Evolutionary conservation across 2,113 vertebrate species (phyloP), one percentile per base, ranked within the genome.

Genomic region (Eptesicus fuscus): DNA sequence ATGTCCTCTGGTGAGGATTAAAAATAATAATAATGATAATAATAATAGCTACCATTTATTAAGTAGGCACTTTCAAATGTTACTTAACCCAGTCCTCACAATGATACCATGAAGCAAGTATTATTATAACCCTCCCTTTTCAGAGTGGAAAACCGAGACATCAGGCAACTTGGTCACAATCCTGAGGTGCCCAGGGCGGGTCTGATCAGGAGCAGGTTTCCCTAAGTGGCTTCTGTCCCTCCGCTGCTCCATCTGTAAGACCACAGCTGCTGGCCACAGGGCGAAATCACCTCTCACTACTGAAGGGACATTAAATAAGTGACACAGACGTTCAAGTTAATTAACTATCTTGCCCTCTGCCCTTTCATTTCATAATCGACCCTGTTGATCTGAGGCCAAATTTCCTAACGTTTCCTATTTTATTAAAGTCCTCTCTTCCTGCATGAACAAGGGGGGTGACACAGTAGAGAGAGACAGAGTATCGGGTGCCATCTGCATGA

Each of bases 351-450:
- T 8, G 14, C 67, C n/a, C 42, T 25, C 37, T 69, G 61, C 42
- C 56, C 84, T 93, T 86, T 86, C 30, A 14, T 69, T 96, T 76
- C 53, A 78, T 56, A 63, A 70, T 37, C n/a, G 63, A 9, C 40
- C 22, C 23, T 70, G 37, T 76, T 85, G 78, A 79, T 83, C 70
- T 76, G 23, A 63, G 28, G 42, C 16, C n/a, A 25, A 18, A 61
- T 88, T 84, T 93, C 59, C 67, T 86, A 61, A n/a, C 40, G 56
- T 47, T 73, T 84, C 32, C n/a, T 40, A 18, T 79, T 49, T 83
- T 87, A 79, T 89, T 85, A 2, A 83, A 59, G 56, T 37, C 40
- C 14, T 87, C n/a, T 79, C 88, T 95, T 92, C 25, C 42, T 70
- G 32, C 28, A n/a, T 28, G 3, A 4, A 18, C 0, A 0, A 30